Evolutionary conservation across 1,140 invertebrate genomes (phyloP), one percentile per base, ranked within the genome.

Genomic region (Zaprionus lachaisei): DNA sequence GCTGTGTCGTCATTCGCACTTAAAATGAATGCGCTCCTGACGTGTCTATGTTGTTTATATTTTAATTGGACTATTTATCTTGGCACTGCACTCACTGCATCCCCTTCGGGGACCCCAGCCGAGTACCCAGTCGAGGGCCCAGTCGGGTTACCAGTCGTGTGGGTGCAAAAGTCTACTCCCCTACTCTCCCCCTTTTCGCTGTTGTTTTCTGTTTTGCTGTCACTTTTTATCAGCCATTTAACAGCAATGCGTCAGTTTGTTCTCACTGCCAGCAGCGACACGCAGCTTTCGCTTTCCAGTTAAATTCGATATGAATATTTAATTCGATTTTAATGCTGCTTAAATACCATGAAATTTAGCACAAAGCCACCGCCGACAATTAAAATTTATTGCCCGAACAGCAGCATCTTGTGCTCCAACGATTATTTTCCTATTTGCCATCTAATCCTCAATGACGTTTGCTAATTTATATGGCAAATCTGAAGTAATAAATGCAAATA

Each of bases 201-300:
- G 6, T 81, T 69, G 66, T 62, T 51, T 51, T 34, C 31, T 34
- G 31, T 34, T 34, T 49, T 31, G 34, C 58, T 47, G 58, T 44
- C 61, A 51, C 12, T 72, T 84, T 84, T 74, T 74, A 75, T 78
- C 79, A 77, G 78, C 66, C 82, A 84, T 84, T 84, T 81, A 72
- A 81, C 60, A 66, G 70, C 69, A 85, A 79, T 79, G 82, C 77
- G 82, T 73, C 82, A 84, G 74, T 68, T 83, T 71, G 61, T 62
- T 77, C 56, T 72, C 54, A 34, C 44, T 76, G 38, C 51, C 26
- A 20, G 41, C n/a, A 17, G n/a, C n/a, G n/a, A 47, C n/a, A 47
- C 41, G 41, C 7, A 7, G 41, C 41, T 22, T 60, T 38, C 47
- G 38, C 17, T 26, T 64, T 76, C 54, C 60, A 38, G 74, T 72